Base-by-base conservation (phyloP, 2,113 vertebrate genomes). In the Colossoma macropomum region DNA sequence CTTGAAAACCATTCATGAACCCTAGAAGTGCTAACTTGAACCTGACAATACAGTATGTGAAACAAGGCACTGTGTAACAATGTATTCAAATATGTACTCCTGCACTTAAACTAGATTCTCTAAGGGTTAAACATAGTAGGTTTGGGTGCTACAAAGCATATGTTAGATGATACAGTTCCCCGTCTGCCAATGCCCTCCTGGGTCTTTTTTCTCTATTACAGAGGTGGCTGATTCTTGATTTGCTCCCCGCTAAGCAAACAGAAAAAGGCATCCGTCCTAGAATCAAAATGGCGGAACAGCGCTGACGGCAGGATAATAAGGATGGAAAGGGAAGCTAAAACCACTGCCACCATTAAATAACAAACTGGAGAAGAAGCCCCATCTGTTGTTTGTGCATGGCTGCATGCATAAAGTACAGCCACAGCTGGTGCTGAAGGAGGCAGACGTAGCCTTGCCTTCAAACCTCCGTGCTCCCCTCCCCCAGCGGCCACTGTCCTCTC, bases 301-400 rank as follows among this genome's bases (percentile, higher is more conserved):
- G 7, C 71, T 69, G 50, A 41, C 45, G 69, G 50, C 25, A 41
- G 75, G 59, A 77, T 86, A 87, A 87, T 77, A 71, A 41, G 80
- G 34, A 86, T 41, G 25, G 74, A 83, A 73, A 75, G 74, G 45
- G 50, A 82, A 83, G 77, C 63, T n/a, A 70, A 74, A 83, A 77
- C 68, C 82, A 82, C 45, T 62, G 68, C 59, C 63, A 81, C 72
- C 85, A 85, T 85, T 87, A 87, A 86, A 84, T 79, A 86, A 86
- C 86, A 86, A 86, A 90, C 84, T 79, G 72, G 75, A 81, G 72
- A 86, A 69, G 79, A 69, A 82, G 76, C 28, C 73, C 89, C 87
- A 90, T 88, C 89, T 87, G 89, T 88, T 87, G 84, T 87, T 87
- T 86, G 83, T 77, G 80, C 78, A 85, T 78, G 83, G 77, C 62